Conservation (phyloP, 2,113 vertebrate species). For the Meleagris gallopavo region DNA sequence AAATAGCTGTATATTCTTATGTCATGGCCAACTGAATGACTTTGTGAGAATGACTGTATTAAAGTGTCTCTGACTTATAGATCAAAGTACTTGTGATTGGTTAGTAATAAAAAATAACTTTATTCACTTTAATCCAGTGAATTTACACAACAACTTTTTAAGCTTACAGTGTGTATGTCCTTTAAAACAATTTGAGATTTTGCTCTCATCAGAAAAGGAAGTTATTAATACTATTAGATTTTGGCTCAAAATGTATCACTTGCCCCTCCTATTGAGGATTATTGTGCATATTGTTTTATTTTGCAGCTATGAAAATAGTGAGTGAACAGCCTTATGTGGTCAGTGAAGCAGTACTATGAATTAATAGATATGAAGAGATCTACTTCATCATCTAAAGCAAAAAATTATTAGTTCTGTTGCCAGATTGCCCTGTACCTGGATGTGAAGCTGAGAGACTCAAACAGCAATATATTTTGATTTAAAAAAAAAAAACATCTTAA, state of each 20-base stretch:
- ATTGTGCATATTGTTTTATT: neutral
- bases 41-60: neutral
- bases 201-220: neutral
- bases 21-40: neutral
- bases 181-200: neutral
- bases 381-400: neutral
- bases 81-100: neutral
- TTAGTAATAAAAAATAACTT: neutral
- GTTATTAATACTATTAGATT: neutral
- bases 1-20: neutral
- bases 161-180: neutral
- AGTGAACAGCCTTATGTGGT: neutral
- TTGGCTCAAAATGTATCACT: neutral
- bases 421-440: neutral
- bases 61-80: neutral
- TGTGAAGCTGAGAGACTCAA: neutral
- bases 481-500: neutral
- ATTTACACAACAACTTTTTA: neutral
- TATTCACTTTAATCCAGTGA: neutral
- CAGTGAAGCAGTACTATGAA: neutral
- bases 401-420: neutral
- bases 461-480: neutral
- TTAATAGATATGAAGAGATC: neutral
- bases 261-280: neutral
- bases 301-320: neutral